These are phyloP conservation scores for Cyclargus thomasi DNA, from an alignment of 1,140 invertebrate species.

Conservation along the genomic window DNA sequence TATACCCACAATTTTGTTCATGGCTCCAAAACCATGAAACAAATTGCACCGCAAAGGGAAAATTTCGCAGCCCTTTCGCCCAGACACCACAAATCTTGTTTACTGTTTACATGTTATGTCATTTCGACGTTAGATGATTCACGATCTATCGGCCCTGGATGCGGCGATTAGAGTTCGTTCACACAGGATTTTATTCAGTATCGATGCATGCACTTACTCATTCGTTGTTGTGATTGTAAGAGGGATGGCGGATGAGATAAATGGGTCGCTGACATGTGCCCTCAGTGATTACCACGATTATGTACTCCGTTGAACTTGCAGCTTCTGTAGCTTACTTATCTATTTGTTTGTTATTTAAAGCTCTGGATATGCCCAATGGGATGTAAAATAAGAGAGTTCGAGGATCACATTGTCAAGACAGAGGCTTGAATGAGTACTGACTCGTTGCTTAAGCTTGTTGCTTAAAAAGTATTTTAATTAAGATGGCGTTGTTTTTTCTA, in stretches of 20 bases:
- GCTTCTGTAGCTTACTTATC: slow-evolving; percentile 27
- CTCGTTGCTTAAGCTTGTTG: too few species aligned
- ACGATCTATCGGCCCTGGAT: slow-evolving; percentile 23
- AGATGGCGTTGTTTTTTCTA: too few species aligned
- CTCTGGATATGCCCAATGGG: too few species aligned
- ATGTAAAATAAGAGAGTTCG: too few species aligned
- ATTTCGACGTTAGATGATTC: neutral
- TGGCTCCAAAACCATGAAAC: too few species aligned
- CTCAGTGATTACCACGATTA: slow-evolving; percentile 72
- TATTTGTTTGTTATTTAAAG: slow-evolving; percentile 19
- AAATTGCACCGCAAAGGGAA: neutral
- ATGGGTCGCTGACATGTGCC: slow-evolving; percentile 71
- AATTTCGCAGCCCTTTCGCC: neutral
- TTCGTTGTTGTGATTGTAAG: slow-evolving; percentile 74
- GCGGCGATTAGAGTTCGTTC: slow-evolving; percentile 73
- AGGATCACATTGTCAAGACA: too few species aligned
- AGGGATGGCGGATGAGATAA: slow-evolving; percentile 75
- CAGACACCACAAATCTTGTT: neutral
- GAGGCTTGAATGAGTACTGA: too few species aligned
- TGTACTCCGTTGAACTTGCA: slow-evolving; percentile 71
- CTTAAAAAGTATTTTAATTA: too few species aligned
- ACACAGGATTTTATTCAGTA: slow-evolving; percentile 74
- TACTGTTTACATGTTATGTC: neutral
- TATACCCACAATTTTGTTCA: too few species aligned
- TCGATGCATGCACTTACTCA: slow-evolving; percentile 71